phyloP scores from a whole-genome alignment of 1,140 invertebrate genomes.

The Cydia fagiglandana region DNA sequence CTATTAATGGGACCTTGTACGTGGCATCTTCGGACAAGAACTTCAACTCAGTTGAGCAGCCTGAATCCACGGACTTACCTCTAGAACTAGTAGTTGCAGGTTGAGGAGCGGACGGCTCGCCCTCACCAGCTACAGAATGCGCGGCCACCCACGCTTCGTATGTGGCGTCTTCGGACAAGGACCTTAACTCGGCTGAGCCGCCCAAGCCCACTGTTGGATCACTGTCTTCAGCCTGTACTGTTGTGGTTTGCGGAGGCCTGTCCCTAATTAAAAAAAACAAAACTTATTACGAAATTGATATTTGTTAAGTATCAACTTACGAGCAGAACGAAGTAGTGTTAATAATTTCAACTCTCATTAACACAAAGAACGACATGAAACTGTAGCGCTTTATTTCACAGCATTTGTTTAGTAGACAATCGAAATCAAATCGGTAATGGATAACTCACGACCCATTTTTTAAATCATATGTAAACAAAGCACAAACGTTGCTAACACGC shows the following conservation, averaged over 20 bases:
- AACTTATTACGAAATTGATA: too few relatives aligned
- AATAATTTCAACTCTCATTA: too few relatives aligned
- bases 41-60: constrained; percentile 40
- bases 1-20: constrained; percentile 82
- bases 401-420: too few relatives aligned
- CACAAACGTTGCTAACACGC: too few relatives aligned
- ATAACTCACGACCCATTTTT: too few relatives aligned
- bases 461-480: too few relatives aligned
- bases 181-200: constrained; percentile 65
- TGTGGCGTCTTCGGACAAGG: constrained; percentile 78
- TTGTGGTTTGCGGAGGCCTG: constrained; percentile 65
- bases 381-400: too few relatives aligned
- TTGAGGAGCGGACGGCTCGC: constrained; percentile 74
- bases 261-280: constrained; percentile 47
- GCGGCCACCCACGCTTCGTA: constrained; percentile 94
- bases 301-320: too few relatives aligned
- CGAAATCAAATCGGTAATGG: too few relatives aligned
- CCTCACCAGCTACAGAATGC: constrained; percentile 90
- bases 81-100: constrained; percentile 68
- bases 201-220: constrained; percentile 61
- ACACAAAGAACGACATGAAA: too few relatives aligned
- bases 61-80: constrained; percentile 42
- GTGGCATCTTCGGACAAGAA: constrained; percentile 78
- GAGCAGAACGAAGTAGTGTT: too few relatives aligned
- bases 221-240: constrained; percentile 65